Conservation (phyloP, 2,888 invertebrate genomes). For the Scaptomyza reducta region DNA sequence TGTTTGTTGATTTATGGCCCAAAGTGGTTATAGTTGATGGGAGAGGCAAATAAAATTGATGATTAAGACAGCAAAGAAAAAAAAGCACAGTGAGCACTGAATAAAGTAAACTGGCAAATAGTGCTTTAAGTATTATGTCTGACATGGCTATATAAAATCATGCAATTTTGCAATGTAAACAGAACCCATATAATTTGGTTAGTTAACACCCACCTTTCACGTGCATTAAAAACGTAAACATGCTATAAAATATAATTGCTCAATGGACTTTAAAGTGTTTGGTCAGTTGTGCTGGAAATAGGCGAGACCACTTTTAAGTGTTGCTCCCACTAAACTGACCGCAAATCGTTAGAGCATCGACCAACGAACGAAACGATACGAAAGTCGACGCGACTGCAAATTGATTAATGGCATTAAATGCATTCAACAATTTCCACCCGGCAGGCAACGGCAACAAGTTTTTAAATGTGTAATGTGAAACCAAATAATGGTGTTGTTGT, state of each 20-base stretch:
- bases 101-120: neutral
- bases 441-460: slow-evolving; percentile 40
- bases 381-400: slow-evolving; percentile 56
- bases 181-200: slow-evolving; percentile 1
- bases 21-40: slow-evolving; percentile 2
- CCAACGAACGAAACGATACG: too few species aligned
- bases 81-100: slow-evolving; percentile 26
- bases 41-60: too few species aligned
- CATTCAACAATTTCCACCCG: slow-evolving; percentile 72
- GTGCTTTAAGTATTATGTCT: too few species aligned
- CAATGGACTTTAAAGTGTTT: neutral
- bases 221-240: neutral
- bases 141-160: neutral
- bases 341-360: slow-evolving; percentile 30
- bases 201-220: neutral
- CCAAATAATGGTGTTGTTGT: slow-evolving; percentile 49
- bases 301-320: slow-evolving; percentile 27
- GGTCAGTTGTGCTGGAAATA: slow-evolving; percentile 15
- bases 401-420: slow-evolving; percentile 76
- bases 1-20: slow-evolving; percentile 15
- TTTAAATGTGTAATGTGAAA: slow-evolving; percentile 67
- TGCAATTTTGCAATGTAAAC: neutral
- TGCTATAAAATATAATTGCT: slow-evolving; percentile 25
- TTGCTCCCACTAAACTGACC: slow-evolving; percentile 50
- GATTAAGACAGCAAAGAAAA: too few species aligned